Conservation (phyloP, 1,140 invertebrate species). For the Drosophila nannoptera region DNA sequence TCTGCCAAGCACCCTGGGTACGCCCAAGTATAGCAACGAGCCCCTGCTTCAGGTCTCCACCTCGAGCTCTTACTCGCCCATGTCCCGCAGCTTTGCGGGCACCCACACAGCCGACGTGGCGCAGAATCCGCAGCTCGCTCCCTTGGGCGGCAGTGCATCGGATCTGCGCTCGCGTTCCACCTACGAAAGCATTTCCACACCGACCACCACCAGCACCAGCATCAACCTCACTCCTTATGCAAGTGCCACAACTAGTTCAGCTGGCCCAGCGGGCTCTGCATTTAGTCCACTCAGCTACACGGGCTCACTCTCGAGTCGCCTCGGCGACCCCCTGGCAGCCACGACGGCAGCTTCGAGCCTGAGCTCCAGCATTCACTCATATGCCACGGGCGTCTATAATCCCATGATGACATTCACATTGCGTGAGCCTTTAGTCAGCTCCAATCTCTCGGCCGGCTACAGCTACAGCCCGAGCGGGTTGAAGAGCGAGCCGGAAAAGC, state of each 20-base stretch:
- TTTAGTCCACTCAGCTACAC: conserved; percentile 57
- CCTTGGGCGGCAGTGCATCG: conserved; percentile 21
- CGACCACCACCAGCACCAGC: conserved; percentile 10
- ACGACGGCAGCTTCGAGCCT: conserved; percentile 21
- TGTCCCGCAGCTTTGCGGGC: conserved; percentile 45
- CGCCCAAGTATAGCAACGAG: conserved; percentile 22
- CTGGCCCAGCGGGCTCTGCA: conserved; percentile 27
- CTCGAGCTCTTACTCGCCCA: conserved; percentile 28
- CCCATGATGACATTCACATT: conserved; percentile 71
- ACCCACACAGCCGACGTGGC: conserved; percentile 16
- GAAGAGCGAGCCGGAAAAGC: conserved; percentile 51
- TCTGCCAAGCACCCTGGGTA: conserved; percentile 17
- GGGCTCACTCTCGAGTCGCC: conserved; percentile 46
- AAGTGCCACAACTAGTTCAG: conserved; percentile 11
- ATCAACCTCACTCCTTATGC: conserved; percentile 7
- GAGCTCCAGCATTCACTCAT: conserved; percentile 38
- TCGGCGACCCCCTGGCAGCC: conserved; percentile 36
- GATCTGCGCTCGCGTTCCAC: conserved; percentile 51
- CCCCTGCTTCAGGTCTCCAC: conserved; percentile 6
- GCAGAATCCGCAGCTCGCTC: neutral
- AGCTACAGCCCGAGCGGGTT: conserved; percentile 25
- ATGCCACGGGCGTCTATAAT: conserved; percentile 66
- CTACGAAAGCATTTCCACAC: conserved; percentile 36
- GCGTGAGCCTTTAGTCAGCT: conserved; percentile 43
- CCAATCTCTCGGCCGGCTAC: conserved; percentile 1